phyloP scores from a whole-genome alignment of 2,113 vertebrate genomes.

The Petaurus breviceps region DNA sequence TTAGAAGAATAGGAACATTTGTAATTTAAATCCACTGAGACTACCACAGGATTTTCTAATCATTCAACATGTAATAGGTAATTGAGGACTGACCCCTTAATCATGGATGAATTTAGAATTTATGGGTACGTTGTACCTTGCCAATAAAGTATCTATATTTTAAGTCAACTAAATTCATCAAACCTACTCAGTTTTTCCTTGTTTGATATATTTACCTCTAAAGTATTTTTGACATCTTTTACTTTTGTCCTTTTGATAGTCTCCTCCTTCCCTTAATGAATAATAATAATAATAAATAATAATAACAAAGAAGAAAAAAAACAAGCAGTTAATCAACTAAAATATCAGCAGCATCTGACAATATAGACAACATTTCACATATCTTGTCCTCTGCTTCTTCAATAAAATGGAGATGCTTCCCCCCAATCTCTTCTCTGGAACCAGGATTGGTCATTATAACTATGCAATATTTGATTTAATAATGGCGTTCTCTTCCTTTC shows the following conservation, averaged over 20 bases:
- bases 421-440: not conserved
- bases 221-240: not conserved
- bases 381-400: not conserved
- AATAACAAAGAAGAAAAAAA: not conserved
- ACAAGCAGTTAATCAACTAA: not conserved
- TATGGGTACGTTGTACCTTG: not conserved
- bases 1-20: not conserved
- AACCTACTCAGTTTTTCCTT: not conserved
- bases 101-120: not conserved
- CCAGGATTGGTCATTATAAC: not conserved
- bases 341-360: not conserved
- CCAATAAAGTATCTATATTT: not conserved
- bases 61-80: accelerated
- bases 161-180: not conserved
- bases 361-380: not conserved
- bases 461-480: not conserved
- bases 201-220: no score
- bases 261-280: not conserved
- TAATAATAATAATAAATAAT: no score
- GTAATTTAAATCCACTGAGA: not conserved
- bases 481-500: not conserved
- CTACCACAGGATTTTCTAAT: not conserved
- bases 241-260: not conserved
- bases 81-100: not conserved
- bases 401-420: not conserved